Base-by-base conservation (phyloP, 2,888 invertebrate species). In the Herminia tarsipennalis region DNA sequence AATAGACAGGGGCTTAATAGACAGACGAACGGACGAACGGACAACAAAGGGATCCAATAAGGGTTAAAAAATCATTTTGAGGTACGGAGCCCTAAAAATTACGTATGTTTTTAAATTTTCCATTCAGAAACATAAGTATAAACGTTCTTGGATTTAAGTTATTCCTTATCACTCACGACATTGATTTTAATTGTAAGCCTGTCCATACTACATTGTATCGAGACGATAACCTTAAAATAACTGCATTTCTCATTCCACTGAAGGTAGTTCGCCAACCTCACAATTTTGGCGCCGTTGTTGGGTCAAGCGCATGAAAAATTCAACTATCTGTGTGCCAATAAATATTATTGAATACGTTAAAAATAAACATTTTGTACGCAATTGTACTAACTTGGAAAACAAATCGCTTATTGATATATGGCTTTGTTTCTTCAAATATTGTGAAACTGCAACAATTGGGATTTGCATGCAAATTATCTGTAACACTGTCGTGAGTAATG, bases 391-490 rank as follows among this genome's bases (percentile, higher is more conserved):
- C 33, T 49, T 37, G 45, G 56, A 62, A 70, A 70, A 59, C 61
- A 59, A 65, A 64, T 65, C 54, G 59, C 52, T 53, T 66, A 59
- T 58, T 67, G 57, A 69, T 67, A 43, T 28, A 13, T 24, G 14
- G 36, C 40, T 43, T 53, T 58, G 62, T 76, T 72, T 70, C 67
- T 66, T 64, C 58, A 64, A 55, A 60, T 60, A 66, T 76, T 82
- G 66, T 61, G 75, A 73, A 81, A 81, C 65, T 33, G 59, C 58
- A 74, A 82, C 78, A 81, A 78, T 76, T 72, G 64, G 60, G 51
- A 69, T 72, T 81, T 75, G 77, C 73, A 83, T 84, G 70, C 74
- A 77, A 84, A 82, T 80, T 74, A 64, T 37, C 48, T 56, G 63
- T 56, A 65, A 61, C 48, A 44, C 43, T 47, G 42, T 65, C 58